Base-by-base conservation (phyloP, 1,140 invertebrate genomes). In the Meteorus sp. region DNA sequence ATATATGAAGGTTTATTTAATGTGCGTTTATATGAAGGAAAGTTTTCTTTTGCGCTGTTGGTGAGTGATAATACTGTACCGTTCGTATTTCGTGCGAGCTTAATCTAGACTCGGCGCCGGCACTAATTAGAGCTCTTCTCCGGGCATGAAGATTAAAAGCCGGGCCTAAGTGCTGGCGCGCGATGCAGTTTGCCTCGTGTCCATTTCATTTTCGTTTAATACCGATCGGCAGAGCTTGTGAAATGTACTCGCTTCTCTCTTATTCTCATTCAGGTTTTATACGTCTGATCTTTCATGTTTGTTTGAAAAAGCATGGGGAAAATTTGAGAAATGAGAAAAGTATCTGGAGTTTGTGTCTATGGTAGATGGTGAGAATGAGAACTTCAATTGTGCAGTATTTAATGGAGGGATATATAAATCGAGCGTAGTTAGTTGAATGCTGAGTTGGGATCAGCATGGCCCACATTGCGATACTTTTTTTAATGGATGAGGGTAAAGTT, bases 81-180 rank as follows among this genome's bases (percentile, higher is more conserved):
- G 33, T 48, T 48, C 23, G 45, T 22, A 48, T 48, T n/a, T 48
- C 45, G 45, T 48, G 25, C 45, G 45, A 48, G 45, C 23, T 25
- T 48, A 27, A 48, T 23, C 45, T 52, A 52, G 48, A 37, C 48
- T 37, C 48, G 48, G 48, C 48, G 45, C 64, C 63, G 65, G 61
- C 68, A 74, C 73, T 77, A 76, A 76, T 77, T 76, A 77, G 71
- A 75, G 65, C 68, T 71, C 59, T 69, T 70, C 69, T 72, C 69
- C 71, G 71, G 71, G 68, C 70, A 70, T 61, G 65, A 68, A 76
- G 73, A 76, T 76, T 76, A 75, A 75, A 77, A 77, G 72, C 71
- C 63, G 61, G 65, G 66, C 65, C 70, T 77, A 75, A 77, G 72
- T 77, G 69, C 72, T 65, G 64, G 64, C 61, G 62, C 65, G 64